Evolutionary conservation across 2,113 vertebrate species (phyloP).

Genomic region (Pseudonaja textilis): DNA sequence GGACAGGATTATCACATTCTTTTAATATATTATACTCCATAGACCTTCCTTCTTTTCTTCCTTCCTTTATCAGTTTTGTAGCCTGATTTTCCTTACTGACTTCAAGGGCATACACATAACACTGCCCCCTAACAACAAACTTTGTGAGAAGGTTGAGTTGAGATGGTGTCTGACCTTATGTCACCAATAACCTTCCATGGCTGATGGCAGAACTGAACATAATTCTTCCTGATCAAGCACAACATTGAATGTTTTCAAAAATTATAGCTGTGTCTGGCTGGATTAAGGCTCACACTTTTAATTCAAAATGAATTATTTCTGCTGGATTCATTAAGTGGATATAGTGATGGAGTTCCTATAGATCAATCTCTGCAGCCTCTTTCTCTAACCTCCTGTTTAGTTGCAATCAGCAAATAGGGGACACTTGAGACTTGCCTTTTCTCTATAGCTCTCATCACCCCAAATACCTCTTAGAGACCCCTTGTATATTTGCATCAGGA

Average conservation of each 20-base stretch:
- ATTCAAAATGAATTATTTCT: neutral
- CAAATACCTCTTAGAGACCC: neutral
- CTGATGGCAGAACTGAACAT: neutral
- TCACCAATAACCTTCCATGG: neutral
- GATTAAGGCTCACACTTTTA: neutral
- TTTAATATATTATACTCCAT: neutral
- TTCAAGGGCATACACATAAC: no score
- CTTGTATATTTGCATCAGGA: neutral
- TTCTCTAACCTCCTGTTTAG: neutral
- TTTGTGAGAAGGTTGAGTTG: neutral
- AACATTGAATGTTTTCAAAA: neutral
- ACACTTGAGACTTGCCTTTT: neutral
- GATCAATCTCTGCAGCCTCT: neutral
- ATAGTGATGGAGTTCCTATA: neutral
- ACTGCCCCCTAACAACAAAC: neutral
- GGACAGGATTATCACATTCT: neutral
- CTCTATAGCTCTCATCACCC: neutral
- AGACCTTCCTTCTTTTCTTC: neutral
- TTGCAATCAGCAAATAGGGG: neutral
- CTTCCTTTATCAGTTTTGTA: neutral
- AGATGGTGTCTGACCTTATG: neutral
- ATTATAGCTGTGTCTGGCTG: neutral
- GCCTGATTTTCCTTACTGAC: no score
- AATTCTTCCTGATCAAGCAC: neutral
- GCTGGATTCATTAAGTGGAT: neutral